Evolutionary conservation across 2,888 invertebrate genomes (phyloP).

Genomic region (Leistus spinibarbis): DNA sequence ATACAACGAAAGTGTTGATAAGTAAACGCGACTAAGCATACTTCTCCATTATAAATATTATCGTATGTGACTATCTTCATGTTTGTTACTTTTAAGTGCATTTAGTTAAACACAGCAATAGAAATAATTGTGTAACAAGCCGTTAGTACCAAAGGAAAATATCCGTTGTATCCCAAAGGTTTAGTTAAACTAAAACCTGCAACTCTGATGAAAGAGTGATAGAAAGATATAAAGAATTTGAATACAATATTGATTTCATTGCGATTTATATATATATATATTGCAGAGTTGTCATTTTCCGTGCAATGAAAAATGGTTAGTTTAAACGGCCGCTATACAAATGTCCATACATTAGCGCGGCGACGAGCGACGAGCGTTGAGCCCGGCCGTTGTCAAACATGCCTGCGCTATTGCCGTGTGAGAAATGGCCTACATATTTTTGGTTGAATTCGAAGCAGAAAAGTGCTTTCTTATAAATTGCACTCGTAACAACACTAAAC

Average conservation of each 20-base stretch:
- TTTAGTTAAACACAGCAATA: no score
- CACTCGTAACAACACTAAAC: background rate
- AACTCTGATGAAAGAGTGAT: background rate
- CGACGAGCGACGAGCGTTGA: background rate
- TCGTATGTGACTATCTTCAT: no score
- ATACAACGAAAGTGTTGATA: no score
- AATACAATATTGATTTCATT: no score
- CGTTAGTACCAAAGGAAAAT: no score
- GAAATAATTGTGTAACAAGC: no score
- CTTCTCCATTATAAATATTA: no score
- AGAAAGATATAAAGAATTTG: background rate
- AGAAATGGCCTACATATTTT: background rate
- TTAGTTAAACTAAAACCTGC: no score
- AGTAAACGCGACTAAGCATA: no score
- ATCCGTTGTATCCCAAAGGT: no score
- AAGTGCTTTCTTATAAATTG: background rate
- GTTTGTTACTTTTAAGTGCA: no score
- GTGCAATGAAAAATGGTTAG: conserved; percentile 5
- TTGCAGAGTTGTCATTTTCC: background rate
- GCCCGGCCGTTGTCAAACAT: background rate
- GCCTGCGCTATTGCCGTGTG: background rate
- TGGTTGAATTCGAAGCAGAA: background rate
- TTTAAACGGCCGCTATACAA: conserved; percentile 4
- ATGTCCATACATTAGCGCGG: conserved; percentile 2
- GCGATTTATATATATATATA: background rate